phyloP scores from a whole-genome alignment of 2,888 invertebrate genomes.

The Buathra laborator region DNA sequence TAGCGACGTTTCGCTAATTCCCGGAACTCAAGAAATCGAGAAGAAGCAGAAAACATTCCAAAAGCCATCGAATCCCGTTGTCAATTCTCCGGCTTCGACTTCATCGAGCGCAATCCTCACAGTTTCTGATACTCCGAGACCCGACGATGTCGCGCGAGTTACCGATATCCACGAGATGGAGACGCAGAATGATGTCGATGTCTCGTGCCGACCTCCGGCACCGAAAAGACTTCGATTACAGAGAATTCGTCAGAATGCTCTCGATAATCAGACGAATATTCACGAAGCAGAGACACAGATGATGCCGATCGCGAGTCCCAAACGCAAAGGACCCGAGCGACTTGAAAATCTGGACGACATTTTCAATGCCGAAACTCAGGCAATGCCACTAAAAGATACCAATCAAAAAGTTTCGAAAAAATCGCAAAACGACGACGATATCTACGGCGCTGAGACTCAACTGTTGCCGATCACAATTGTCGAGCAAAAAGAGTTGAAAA shows the following conservation, averaged over 20 bases:
- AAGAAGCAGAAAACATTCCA: slow-evolving; percentile 42
- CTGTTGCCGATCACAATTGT: slow-evolving; percentile 10
- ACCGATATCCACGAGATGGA: slow-evolving; percentile 70
- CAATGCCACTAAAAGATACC: background rate
- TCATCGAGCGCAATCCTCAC: background rate
- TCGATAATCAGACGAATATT: background rate
- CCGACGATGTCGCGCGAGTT: background rate
- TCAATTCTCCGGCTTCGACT: background rate
- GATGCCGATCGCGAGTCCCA: background rate
- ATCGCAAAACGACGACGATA: slow-evolving; percentile 35
- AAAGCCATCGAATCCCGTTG: slow-evolving; percentile 49
- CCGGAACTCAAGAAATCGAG: slow-evolving; percentile 58
- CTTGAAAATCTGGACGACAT: slow-evolving; percentile 40
- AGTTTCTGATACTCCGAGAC: background rate
- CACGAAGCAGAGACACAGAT: slow-evolving; percentile 21
- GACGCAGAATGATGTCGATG: slow-evolving; percentile 62
- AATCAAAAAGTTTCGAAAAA: background rate
- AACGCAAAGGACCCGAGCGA: background rate
- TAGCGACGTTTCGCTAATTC: slow-evolving; percentile 67
- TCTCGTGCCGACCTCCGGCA: background rate
- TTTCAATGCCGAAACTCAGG: slow-evolving; percentile 68
- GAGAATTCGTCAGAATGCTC: background rate
- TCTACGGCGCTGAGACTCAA: slow-evolving; percentile 57
- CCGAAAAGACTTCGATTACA: slow-evolving; percentile 16
- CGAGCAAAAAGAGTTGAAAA: slow-evolving; percentile 5